Conservation (phyloP, 1,140 invertebrate genomes). For the Solenopsis fugax region DNA sequence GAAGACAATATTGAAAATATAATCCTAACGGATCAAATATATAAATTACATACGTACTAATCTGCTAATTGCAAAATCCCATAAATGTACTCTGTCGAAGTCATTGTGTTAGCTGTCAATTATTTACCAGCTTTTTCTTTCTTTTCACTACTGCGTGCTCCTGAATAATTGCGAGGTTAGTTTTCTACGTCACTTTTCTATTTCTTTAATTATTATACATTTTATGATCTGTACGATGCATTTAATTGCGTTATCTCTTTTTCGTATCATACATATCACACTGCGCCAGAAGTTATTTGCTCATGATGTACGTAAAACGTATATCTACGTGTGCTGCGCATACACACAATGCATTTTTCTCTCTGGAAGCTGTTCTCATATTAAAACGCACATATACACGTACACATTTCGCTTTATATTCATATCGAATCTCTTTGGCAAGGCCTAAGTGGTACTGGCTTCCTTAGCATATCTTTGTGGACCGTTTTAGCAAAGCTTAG, state of each 20-base stretch:
- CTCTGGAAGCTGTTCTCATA: slow-evolving; percentile 33
- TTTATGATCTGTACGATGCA: slow-evolving; percentile 47
- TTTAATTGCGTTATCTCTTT: slow-evolving; percentile 63
- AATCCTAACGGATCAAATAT: not conserved
- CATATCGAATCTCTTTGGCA: slow-evolving; percentile 58
- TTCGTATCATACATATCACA: slow-evolving; percentile 33
- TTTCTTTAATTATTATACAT: slow-evolving; percentile 82
- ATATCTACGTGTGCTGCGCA: slow-evolving; percentile 60
- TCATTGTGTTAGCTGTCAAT: slow-evolving; percentile 69
- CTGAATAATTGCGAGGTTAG: slow-evolving; percentile 85
- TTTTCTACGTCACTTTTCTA: slow-evolving; percentile 86
- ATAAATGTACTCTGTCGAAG: slow-evolving; percentile 55
- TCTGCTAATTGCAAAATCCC: slow-evolving; percentile 48
- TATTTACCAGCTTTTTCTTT: slow-evolving; percentile 83
- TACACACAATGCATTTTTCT: slow-evolving; percentile 63
- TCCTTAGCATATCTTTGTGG: slow-evolving; percentile 61
- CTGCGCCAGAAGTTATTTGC: slow-evolving; percentile 28
- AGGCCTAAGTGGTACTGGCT: slow-evolving; percentile 63
- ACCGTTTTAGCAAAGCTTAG: slow-evolving; percentile 60
- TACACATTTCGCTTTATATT: slow-evolving; percentile 36
- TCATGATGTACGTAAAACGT: slow-evolving; percentile 32
- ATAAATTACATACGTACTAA: slow-evolving; percentile 25
- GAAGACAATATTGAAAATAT: not conserved
- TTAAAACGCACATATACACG: slow-evolving; percentile 34
- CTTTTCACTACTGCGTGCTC: slow-evolving; percentile 81